Evolutionary conservation across 1,140 invertebrate species (phyloP), one percentile per base, ranked within the genome.

Genomic region (Drosophila sp.): DNA sequence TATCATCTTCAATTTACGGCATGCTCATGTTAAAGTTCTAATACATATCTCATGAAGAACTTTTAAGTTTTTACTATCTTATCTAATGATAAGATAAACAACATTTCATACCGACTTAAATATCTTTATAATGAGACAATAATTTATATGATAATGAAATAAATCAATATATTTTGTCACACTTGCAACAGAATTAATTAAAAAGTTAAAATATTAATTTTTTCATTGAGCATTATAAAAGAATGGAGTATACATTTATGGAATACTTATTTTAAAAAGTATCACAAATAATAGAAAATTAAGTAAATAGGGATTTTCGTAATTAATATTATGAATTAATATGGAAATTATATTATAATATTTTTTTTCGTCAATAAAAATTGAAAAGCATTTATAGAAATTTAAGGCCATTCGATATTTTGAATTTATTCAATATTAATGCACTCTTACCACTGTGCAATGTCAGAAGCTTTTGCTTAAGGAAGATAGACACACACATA

Each of bases 391-490:
- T 2, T 13, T 13, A 38, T 1, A 6, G 4, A 38, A 38, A 38
- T 13, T 1, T 3, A 38, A 38, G 36, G n/a, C 9, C 11, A 38
- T 38, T 38, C 36, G 13, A 38, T 5, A 11, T 4, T 13, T 38
- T 38, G n/a, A 4, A 13, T 38, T 5, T 38, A 38, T 13, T 36
- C 2, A 36, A 9, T 36, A 36, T 36, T 50, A 29, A 14, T 13
- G 16, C 41, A 16, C 13, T 6, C 8, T 13, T 9, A 2, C 59
- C 67, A 71, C 67, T 56, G 59, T 71, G 40, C 57, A 32, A 11
- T 14, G 34, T 36, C 29, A 70, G 48, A 14, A 70, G 58, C 66
- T 70, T 63, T 70, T 53, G 38, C 58, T 63, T 70, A 36, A 70
- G 66, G 66, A 46, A 70, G 38, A 34, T 36, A 59, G 34, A 48